A percentile compares a stretch with the other conserved stretches of the same genome.
These are phyloP conservation scores for Trissoscelio sp. DNA, from an alignment of 2,888 invertebrate species.

Conservation along the genomic window DNA sequence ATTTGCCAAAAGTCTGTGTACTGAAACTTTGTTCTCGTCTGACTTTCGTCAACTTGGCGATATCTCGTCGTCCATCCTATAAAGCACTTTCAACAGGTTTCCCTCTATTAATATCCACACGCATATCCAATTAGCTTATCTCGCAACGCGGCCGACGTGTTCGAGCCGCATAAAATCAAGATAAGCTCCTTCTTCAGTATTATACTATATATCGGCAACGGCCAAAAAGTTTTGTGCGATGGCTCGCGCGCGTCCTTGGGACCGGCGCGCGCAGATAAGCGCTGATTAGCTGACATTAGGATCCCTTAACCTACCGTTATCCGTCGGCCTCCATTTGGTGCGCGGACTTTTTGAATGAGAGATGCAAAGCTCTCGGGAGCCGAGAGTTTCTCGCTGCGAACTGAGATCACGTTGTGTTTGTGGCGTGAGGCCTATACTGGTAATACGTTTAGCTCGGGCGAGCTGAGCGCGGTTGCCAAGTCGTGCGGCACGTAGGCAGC, in stretches of 20 bases:
- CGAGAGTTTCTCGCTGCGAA: conserved; percentile 72
- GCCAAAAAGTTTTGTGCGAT: conserved; percentile 22
- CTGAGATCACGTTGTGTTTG: conserved; percentile 84
- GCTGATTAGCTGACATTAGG: conserved; percentile 38
- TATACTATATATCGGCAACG: not conserved
- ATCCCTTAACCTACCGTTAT: conserved; percentile 54
- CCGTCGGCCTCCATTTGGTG: conserved; percentile 17
- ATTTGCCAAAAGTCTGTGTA: too few species aligned
- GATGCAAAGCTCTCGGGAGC: conserved; percentile 68
- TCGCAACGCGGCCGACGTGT: conserved; percentile 24
- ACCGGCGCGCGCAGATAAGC: conserved; percentile 49
- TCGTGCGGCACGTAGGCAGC: conserved; percentile 74
- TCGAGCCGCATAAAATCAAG: conserved; percentile 46
- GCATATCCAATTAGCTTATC: conserved; percentile 63
- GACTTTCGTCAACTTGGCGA: conserved; percentile 33
- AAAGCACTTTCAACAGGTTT: conserved; percentile 60
- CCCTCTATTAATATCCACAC: conserved; percentile 59
- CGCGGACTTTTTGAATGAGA: conserved; percentile 71
- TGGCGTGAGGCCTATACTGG: conserved; percentile 82
- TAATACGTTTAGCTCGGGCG: conserved; percentile 82
- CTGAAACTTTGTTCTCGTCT: too few species aligned
- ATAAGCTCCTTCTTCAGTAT: too few species aligned
- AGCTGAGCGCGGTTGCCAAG: conserved; percentile 79
- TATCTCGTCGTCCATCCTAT: conserved; percentile 27
- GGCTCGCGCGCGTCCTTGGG: conserved; percentile 32